These are phyloP conservation scores for Musca domestica DNA, from an alignment of 1,140 invertebrate species.

Conservation along the genomic window DNA sequence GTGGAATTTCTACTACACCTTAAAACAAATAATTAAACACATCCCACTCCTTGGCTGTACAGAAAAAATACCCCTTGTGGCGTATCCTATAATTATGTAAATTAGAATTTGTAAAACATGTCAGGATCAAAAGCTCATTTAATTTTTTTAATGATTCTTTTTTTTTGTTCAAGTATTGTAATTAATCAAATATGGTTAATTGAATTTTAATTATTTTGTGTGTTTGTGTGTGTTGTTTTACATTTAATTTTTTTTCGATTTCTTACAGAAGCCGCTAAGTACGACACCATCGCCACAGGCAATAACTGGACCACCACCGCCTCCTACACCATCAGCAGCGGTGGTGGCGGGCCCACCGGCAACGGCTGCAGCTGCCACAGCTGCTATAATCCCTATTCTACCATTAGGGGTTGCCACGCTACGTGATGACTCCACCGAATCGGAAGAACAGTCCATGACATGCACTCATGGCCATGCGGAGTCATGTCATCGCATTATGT, in stretches of 20 bases:
- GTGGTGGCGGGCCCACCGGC: slow-evolving; percentile 52
- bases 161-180: neutral
- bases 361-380: slow-evolving; percentile 54
- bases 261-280: slow-evolving; percentile 42
- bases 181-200: neutral
- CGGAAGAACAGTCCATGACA: slow-evolving; percentile 53
- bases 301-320: slow-evolving; percentile 37
- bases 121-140: too few species aligned
- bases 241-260: neutral
- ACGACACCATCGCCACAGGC: slow-evolving; percentile 50
- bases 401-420: slow-evolving; percentile 53
- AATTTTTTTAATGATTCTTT: neutral
- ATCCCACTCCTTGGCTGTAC: too few species aligned
- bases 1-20: too few species aligned
- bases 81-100: neutral
- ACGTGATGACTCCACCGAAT: slow-evolving; percentile 54
- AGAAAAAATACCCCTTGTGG: too few species aligned
- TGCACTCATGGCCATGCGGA: slow-evolving; percentile 49
- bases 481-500: slow-evolving; percentile 54
- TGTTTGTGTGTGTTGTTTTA: too few species aligned
- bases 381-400: slow-evolving; percentile 53
- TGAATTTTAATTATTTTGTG: slow-evolving; percentile 20
- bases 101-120: too few species aligned
- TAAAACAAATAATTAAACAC: too few species aligned
- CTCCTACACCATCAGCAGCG: slow-evolving; percentile 38